Conservation (phyloP, 2,113 vertebrate species). For the Tautogolabrus adspersus region DNA sequence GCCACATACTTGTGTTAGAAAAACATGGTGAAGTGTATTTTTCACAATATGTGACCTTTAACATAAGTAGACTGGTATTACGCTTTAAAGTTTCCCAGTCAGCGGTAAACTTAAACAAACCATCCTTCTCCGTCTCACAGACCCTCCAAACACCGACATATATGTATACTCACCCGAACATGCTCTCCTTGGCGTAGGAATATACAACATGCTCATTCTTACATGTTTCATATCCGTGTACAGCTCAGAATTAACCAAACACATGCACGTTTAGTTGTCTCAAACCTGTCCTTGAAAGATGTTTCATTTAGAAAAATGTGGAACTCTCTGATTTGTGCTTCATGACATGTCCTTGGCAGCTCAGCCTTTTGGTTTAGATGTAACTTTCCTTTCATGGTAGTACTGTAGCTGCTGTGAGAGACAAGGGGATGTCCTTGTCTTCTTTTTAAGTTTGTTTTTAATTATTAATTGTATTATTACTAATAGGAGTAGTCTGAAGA, state of each 20-base stretch:
- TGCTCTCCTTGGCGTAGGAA: slow-evolving; percentile 7
- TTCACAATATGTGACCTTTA: too few species aligned
- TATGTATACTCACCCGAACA: neutral
- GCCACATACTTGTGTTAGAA: too few species aligned
- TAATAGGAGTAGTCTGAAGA: neutral
- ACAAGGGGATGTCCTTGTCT: neutral
- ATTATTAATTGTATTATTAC: neutral
- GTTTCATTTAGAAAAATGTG: slow-evolving; percentile 15
- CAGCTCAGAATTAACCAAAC: neutral
- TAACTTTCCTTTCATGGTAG: slow-evolving; percentile 21
- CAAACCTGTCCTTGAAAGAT: neutral
- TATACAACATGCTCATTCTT: neutral
- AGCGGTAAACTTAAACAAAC: neutral
- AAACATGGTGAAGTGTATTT: too few species aligned
- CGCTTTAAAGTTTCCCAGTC: neutral
- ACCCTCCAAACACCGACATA: neutral
- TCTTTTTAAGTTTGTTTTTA: slow-evolving; percentile 4
- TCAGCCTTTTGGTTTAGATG: slow-evolving; percentile 7
- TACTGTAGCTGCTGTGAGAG: neutral
- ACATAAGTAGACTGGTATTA: too few species aligned
- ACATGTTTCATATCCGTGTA: slow-evolving; percentile 3
- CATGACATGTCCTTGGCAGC: neutral
- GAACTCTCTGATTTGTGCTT: slow-evolving; percentile 10
- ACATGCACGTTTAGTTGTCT: neutral
- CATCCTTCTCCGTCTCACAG: neutral